These are phyloP conservation scores for Ptilorrhoa leucosticta DNA, from an alignment of 2,113 vertebrate genomes.

Conservation along the genomic window DNA sequence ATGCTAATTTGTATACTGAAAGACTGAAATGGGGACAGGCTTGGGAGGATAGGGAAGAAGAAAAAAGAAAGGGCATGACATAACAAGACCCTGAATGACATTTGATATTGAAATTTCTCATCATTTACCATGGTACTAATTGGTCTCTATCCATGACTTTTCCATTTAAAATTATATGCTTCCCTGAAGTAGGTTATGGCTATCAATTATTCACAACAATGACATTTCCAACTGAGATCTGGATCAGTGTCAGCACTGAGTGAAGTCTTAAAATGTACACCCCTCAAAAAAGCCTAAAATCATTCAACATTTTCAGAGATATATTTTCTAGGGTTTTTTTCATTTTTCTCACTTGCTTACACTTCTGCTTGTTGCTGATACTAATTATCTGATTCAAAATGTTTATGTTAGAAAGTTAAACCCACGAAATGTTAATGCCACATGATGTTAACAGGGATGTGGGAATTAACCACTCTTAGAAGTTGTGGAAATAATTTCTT, in stretches of 20 bases:
- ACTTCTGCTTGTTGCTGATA: background rate
- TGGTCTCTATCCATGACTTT: background rate
- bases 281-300: background rate
- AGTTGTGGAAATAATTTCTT: background rate
- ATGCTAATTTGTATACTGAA: background rate
- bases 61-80: background rate
- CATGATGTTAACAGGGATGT: background rate
- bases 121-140: constrained; percentile 22
- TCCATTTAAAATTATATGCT: constrained; percentile 9
- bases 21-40: accelerated
- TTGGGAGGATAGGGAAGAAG: background rate
- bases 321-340: background rate
- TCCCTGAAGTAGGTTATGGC: background rate
- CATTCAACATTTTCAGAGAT: background rate
- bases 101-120: constrained; percentile 26
- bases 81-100: background rate
- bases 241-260: background rate
- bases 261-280: background rate
- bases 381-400: background rate
- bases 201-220: constrained; percentile 15
- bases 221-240: constrained; percentile 5
- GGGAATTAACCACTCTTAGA: background rate
- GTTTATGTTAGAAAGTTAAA: background rate
- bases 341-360: background rate
- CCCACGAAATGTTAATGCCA: background rate